Evolutionary conservation across 2,888 invertebrate genomes (phyloP).

Genomic region (Cantharis nigra): DNA sequence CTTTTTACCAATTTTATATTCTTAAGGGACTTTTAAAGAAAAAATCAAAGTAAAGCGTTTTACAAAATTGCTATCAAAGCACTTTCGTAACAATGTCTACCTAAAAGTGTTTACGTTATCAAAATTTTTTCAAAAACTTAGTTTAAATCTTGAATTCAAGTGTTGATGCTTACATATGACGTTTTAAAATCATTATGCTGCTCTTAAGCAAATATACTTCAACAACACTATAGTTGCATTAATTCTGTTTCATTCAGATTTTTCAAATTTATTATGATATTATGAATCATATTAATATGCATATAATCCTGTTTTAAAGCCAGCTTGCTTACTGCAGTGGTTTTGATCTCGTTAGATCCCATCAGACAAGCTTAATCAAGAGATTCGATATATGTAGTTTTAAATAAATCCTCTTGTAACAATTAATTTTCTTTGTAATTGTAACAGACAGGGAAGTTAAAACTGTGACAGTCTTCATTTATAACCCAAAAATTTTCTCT

Average conservation of each 20-base stretch:
- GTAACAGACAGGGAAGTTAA: too few relatives aligned
- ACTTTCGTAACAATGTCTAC: neutral
- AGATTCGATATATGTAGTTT: too few relatives aligned
- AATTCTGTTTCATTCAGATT: neutral
- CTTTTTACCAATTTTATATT: neutral
- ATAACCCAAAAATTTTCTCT: too few relatives aligned
- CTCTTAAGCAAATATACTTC: neutral
- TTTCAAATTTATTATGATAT: neutral
- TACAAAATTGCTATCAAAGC: neutral
- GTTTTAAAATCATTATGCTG: neutral
- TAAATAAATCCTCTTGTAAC: too few relatives aligned
- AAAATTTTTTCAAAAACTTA: neutral
- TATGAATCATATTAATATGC: too few relatives aligned
- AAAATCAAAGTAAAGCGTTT: neutral
- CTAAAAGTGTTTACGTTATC: neutral
- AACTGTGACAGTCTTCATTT: too few relatives aligned
- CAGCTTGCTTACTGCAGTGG: too few relatives aligned
- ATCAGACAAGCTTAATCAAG: too few relatives aligned
- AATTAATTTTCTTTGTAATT: too few relatives aligned
- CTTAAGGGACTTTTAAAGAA: neutral
- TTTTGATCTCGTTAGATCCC: too few relatives aligned
- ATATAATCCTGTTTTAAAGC: too few relatives aligned
- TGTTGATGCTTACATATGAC: neutral
- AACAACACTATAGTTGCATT: neutral
- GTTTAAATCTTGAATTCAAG: neutral